Evolutionary conservation across 2,797 vertebrate species (phyloP).

Genomic region (Paedocypris micromegethes): DNA sequence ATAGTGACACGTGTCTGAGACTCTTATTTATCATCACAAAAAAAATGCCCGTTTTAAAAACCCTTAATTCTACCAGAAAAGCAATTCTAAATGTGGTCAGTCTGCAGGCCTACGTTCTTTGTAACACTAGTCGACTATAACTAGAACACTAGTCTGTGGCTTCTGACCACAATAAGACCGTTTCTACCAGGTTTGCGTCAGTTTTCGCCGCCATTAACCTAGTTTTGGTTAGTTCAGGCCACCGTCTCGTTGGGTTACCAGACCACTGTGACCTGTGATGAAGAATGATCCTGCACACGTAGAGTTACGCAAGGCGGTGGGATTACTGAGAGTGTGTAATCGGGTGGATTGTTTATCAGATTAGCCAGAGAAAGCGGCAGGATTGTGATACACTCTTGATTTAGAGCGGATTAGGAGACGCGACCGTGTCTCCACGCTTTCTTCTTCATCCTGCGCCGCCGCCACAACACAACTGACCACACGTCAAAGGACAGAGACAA

Average conservation of each 20-base stretch:
- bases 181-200: too few species aligned
- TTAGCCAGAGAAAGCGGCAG: constrained; percentile 2
- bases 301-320: constrained; percentile 34
- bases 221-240: too few species aligned
- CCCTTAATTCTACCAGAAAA: too few species aligned
- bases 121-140: too few species aligned
- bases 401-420: constrained; percentile 4
- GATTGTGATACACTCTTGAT: constrained; percentile 3
- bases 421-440: neutral
- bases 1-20: too few species aligned
- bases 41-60: too few species aligned
- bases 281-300: constrained; percentile 41
- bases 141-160: too few species aligned
- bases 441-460: constrained; percentile 16
- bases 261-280: constrained; percentile 9
- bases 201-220: too few species aligned
- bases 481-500: constrained; percentile 45
- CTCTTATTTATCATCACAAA: too few species aligned
- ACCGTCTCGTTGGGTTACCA: constrained; percentile 1
- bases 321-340: constrained; percentile 19
- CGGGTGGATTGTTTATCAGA: constrained; percentile 6
- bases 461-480: constrained; percentile 45
- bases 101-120: too few species aligned
- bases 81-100: too few species aligned
- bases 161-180: too few species aligned